Conservation (phyloP, 2,888 invertebrate genomes). For the Thera obeliscata region DNA sequence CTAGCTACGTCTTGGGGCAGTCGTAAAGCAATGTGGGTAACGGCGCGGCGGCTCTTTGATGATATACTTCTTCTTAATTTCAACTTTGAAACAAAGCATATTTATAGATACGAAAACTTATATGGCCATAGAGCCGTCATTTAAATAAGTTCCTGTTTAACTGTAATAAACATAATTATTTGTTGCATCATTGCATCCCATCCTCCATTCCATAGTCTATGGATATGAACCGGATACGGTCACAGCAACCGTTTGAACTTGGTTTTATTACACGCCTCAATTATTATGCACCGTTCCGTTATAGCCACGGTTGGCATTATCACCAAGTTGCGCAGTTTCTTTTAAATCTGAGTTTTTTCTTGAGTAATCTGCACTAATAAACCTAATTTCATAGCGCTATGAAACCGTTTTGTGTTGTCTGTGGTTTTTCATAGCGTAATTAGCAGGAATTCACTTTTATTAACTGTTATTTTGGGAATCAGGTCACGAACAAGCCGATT, state of each 20-base stretch:
- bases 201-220: slow-evolving; percentile 14
- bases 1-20: neutral
- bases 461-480: slow-evolving; percentile 52
- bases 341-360: slow-evolving; percentile 47
- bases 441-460: slow-evolving; percentile 52
- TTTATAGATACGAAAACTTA: neutral
- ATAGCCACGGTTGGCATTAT: slow-evolving; percentile 42
- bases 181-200: slow-evolving; percentile 22
- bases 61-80: neutral
- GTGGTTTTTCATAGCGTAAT: slow-evolving; percentile 56
- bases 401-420: slow-evolving; percentile 57
- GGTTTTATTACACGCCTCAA: slow-evolving; percentile 46
- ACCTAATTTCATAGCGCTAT: slow-evolving; percentile 55
- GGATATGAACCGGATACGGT: slow-evolving; percentile 34
- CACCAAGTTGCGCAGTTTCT: slow-evolving; percentile 50
- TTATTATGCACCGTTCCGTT: slow-evolving; percentile 51
- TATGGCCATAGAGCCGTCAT: neutral
- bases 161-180: slow-evolving; percentile 17
- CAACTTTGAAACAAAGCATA: neutral
- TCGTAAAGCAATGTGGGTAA: neutral
- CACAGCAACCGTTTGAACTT: slow-evolving; percentile 38
- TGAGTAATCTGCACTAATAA: slow-evolving; percentile 52
- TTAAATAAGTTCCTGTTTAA: slow-evolving; percentile 22
- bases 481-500: slow-evolving; percentile 51
- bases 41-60: neutral